Evolutionary conservation across 2,797 vertebrate genomes (phyloP).

Genomic region (Telmatherina bonti): DNA sequence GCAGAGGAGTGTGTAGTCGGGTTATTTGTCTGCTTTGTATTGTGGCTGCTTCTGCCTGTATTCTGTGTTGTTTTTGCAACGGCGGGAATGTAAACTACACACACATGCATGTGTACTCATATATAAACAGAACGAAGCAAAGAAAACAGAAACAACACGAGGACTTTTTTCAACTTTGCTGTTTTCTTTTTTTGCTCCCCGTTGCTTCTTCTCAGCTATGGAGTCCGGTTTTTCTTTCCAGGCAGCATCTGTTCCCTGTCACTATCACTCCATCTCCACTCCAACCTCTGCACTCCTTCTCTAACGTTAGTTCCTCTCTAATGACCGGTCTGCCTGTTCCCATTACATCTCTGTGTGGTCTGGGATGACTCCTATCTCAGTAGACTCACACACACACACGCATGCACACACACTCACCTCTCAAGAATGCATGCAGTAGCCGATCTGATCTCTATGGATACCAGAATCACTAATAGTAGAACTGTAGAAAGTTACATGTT

Average conservation of each 20-base stretch:
- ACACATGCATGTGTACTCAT: conserved; percentile 4
- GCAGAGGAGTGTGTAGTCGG: conserved; percentile 16
- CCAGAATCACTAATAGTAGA: conserved; percentile 25
- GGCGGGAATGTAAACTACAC: conserved; percentile 38
- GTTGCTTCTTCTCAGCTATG: conserved; percentile 33
- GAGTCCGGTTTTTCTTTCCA: conserved; percentile 31
- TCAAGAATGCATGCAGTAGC: conserved; percentile 43
- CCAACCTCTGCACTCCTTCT: conserved; percentile 36
- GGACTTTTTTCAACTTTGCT: conserved; percentile 3
- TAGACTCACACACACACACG: too few species aligned
- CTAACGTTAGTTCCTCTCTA: conserved; percentile 25
- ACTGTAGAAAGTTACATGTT: conserved; percentile 6
- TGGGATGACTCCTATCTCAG: conserved; percentile 12
- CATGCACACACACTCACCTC: conserved; percentile 31
- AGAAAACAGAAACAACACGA: conserved; percentile 2
- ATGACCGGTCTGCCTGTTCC: conserved; percentile 33
- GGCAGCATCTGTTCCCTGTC: conserved; percentile 52
- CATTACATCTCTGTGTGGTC: conserved; percentile 36
- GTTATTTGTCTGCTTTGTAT: conserved; percentile 37
- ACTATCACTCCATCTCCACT: conserved; percentile 33
- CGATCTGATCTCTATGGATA: conserved; percentile 53
- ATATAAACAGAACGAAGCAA: not conserved
- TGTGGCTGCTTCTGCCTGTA: conserved; percentile 31
- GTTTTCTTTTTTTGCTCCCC: conserved; percentile 22
- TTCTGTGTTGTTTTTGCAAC: conserved; percentile 10